Conservation (phyloP, 2,888 invertebrate genomes). For the Notocelia uddmanniana region DNA sequence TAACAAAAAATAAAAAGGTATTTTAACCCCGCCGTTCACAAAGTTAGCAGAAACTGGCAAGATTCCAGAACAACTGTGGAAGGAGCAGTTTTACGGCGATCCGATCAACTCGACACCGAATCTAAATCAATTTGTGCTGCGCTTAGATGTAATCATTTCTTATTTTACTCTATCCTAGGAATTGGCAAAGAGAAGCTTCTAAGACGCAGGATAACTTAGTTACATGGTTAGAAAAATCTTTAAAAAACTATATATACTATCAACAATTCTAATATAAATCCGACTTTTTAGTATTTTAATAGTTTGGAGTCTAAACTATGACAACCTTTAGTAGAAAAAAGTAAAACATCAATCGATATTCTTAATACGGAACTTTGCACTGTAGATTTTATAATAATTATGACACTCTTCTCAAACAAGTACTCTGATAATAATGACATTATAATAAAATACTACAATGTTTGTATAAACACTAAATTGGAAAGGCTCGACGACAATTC, state of each 20-base stretch:
- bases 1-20: conserved; percentile 15
- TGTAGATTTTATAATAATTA: no score
- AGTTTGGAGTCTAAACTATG: no score
- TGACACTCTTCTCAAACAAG: background rate
- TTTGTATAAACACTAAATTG: conserved; percentile 21
- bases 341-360: no score
- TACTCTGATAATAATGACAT: conserved; percentile 10
- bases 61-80: conserved; percentile 28
- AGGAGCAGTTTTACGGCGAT: conserved; percentile 32
- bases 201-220: background rate
- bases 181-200: background rate
- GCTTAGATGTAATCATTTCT: conserved; percentile 25
- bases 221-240: no score
- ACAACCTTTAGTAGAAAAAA: no score
- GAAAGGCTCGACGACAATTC: conserved; percentile 35
- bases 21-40: background rate
- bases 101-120: conserved; percentile 35
- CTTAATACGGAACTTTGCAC: no score
- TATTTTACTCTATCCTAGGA: conserved; percentile 5
- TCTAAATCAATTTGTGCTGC: conserved; percentile 29
- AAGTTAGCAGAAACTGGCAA: conserved; percentile 25
- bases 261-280: no score
- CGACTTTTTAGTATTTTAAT: no score
- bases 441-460: conserved; percentile 23
- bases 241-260: no score